These are phyloP conservation scores for Sisyra terminalis DNA, from an alignment of 2,888 invertebrate species.

Conservation along the genomic window DNA sequence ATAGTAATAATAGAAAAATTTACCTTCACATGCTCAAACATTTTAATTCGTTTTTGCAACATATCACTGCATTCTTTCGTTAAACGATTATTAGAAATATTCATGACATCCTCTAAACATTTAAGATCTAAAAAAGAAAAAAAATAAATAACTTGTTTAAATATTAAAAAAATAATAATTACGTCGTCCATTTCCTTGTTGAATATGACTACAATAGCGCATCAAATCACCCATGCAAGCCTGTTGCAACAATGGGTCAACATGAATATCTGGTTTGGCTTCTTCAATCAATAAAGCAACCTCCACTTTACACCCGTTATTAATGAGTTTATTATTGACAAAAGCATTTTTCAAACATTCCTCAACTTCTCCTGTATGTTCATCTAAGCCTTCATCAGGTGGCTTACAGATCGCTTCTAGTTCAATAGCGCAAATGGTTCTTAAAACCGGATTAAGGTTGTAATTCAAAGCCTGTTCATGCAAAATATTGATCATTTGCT, in stretches of 20 bases:
- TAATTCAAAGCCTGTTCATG: slow-evolving; percentile 84
- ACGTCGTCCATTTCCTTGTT: slow-evolving; percentile 85
- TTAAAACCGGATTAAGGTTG: slow-evolving; percentile 73
- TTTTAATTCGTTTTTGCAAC: slow-evolving; percentile 66
- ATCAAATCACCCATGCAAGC: slow-evolving; percentile 75
- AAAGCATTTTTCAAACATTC: slow-evolving; percentile 85
- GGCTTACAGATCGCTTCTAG: slow-evolving; percentile 45
- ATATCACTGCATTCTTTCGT: slow-evolving; percentile 64
- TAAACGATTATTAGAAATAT: slow-evolving; percentile 50
- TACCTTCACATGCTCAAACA: slow-evolving; percentile 76
- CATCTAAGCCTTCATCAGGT: slow-evolving; percentile 31
- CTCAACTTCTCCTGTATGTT: slow-evolving; percentile 47
- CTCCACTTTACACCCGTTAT: slow-evolving; percentile 63
- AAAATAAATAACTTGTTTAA: background rate
- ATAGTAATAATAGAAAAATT: slow-evolving; percentile 13
- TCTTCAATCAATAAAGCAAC: slow-evolving; percentile 80
- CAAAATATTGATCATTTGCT: slow-evolving; percentile 65
- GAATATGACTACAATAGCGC: slow-evolving; percentile 62
- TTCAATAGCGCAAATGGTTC: slow-evolving; percentile 62
- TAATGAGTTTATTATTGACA: slow-evolving; percentile 52
- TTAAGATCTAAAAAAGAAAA: slow-evolving; percentile 44
- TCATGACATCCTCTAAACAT: slow-evolving; percentile 53
- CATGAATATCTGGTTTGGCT: slow-evolving; percentile 84
- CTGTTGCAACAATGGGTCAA: slow-evolving; percentile 79
- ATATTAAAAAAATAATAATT: slow-evolving; percentile 25